Percentiles rank a stretch among this genome's conserved stretches.
phyloP scores from a whole-genome alignment of 2,113 vertebrate species.

The Apodemus speciosus region DNA sequence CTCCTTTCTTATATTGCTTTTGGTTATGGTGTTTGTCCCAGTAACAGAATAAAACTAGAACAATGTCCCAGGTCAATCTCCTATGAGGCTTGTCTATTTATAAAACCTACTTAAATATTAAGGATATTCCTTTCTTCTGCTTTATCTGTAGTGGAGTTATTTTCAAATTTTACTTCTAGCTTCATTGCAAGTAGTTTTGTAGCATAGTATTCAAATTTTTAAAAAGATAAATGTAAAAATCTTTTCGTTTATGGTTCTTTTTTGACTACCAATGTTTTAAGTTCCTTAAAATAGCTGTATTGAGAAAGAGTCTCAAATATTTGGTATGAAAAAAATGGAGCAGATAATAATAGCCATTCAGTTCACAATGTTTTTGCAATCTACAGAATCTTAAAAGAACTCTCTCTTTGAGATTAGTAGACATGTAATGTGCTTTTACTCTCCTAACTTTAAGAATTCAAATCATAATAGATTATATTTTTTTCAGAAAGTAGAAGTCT shows the following conservation, averaged over 20 bases:
- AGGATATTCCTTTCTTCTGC: background rate
- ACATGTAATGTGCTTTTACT: slow-evolving; percentile 10
- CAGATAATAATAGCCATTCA: background rate
- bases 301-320: background rate
- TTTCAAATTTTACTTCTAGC: background rate
- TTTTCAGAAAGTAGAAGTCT: background rate
- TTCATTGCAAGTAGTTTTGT: background rate
- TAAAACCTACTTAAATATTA: background rate
- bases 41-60: background rate
- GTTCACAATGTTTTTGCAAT: background rate
- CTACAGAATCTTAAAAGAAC: background rate
- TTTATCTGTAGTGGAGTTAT: background rate
- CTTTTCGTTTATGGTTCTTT: background rate
- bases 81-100: background rate
- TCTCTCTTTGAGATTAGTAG: background rate
- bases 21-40: background rate
- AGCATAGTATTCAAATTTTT: background rate
- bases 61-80: background rate
- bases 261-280: background rate
- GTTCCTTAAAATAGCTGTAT: background rate
- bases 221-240: background rate
- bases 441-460: background rate
- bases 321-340: background rate
- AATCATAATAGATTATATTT: background rate
- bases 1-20: background rate